Conservation (phyloP, 1,140 invertebrate species). For the Musca vetustissima region DNA sequence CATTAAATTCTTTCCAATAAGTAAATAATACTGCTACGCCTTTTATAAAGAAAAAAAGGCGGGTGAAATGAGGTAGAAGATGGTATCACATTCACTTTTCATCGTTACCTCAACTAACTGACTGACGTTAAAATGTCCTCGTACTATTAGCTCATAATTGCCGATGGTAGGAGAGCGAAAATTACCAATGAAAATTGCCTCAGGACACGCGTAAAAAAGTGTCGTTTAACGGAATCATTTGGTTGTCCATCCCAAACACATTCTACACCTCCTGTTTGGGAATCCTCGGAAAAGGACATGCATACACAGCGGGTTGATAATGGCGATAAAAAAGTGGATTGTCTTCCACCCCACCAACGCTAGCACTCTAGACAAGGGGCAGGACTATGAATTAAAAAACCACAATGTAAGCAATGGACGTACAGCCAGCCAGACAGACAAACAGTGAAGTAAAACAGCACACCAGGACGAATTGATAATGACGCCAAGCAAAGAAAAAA, state of each 20-base stretch:
- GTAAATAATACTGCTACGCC: too few relatives aligned
- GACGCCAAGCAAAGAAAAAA: conserved; percentile 13
- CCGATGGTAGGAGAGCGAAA: not conserved
- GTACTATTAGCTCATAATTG: not conserved
- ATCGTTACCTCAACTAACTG: not conserved
- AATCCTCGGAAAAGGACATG: not conserved
- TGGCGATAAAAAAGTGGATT: conserved; percentile 6
- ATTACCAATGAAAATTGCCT: conserved; percentile 10
- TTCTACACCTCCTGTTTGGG: too few relatives aligned
- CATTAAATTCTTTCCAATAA: too few relatives aligned
- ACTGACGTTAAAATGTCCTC: not conserved
- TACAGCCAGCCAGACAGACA: not conserved
- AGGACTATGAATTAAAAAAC: not conserved
- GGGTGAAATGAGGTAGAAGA: too few relatives aligned
- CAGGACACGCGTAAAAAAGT: conserved; percentile 9
- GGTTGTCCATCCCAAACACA: not conserved
- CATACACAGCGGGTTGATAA: conserved; percentile 15
- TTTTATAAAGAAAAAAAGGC: too few relatives aligned
- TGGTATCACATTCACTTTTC: too few relatives aligned
- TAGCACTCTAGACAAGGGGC: not conserved
- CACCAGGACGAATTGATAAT: conserved; percentile 21
- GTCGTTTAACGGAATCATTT: not conserved
- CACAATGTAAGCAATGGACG: not conserved
- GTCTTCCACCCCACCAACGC: not conserved
- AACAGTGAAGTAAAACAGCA: not conserved